phyloP scores from a whole-genome alignment of 53 echinoderm and acorn worm genomes.

The Echinarachnius parma region DNA sequence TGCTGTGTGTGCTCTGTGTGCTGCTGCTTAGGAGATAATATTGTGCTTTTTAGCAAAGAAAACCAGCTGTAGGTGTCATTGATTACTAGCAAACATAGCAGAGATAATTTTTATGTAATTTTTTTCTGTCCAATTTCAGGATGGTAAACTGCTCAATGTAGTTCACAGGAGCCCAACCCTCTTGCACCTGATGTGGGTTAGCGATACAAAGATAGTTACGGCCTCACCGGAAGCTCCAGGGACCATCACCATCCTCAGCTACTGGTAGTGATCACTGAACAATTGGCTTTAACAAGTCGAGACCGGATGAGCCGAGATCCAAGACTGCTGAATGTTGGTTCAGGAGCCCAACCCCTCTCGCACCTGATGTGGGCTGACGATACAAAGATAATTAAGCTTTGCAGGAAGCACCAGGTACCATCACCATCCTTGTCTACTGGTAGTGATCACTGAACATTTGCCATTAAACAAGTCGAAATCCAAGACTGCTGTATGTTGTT shows the following conservation, averaged over 20 bases:
- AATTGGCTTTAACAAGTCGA: no score
- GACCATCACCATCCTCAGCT: slow-evolving; percentile 72
- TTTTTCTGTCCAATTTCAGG: slow-evolving; percentile 44
- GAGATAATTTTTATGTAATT: no score
- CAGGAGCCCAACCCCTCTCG: slow-evolving; percentile 73
- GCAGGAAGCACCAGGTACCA: slow-evolving; percentile 73
- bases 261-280: no score
- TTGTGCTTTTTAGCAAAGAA: no score
- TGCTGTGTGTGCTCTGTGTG: no score
- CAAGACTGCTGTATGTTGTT: no score
- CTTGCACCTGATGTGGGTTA: slow-evolving; percentile 93
- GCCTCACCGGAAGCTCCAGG: slow-evolving; percentile 95
- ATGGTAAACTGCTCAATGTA: slow-evolving; percentile 79
- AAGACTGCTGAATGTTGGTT: no score
- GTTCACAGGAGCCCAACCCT: slow-evolving; percentile 91
- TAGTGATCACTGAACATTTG: slow-evolving; percentile 4
- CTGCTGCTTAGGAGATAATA: no score
- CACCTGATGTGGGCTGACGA: slow-evolving; percentile 82
- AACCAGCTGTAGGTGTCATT: no score
- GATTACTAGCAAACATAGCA: no score
- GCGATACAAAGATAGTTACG: slow-evolving; percentile 81
- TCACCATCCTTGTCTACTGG: slow-evolving; percentile 81
- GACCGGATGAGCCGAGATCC: no score
- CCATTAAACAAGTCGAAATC: no score
- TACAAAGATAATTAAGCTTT: slow-evolving; percentile 80